Conservation (phyloP, 1,140 invertebrate species). For the Brachionus manjavacas region DNA sequence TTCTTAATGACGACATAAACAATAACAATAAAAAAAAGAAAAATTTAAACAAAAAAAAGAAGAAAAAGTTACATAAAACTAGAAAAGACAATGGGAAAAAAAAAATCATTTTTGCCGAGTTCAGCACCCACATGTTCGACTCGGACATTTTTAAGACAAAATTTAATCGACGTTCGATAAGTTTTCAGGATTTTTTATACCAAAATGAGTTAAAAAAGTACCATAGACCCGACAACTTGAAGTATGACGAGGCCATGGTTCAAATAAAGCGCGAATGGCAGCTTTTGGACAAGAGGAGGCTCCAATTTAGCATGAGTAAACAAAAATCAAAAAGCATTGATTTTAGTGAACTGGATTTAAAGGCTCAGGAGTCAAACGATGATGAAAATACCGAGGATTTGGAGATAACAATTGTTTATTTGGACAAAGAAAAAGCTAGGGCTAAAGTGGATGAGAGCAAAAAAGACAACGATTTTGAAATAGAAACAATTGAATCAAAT, state of each 20-base stretch:
- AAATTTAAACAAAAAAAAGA: slow-evolving; percentile 29
- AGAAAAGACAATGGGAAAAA: neutral
- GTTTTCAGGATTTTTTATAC: neutral
- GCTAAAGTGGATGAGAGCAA: neutral
- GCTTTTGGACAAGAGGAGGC: neutral
- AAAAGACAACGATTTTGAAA: neutral
- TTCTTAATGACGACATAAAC: neutral
- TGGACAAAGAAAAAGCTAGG: neutral
- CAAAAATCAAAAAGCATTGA: slow-evolving; percentile 15
- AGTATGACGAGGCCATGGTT: neutral
- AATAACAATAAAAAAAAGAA: slow-evolving; percentile 36
- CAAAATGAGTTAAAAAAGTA: neutral
- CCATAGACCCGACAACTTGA: neutral
- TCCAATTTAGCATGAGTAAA: neutral
- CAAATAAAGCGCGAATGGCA: neutral
- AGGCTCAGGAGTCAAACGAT: neutral
- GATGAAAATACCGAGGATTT: neutral
- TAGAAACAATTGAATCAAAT: neutral
- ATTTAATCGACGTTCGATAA: neutral
- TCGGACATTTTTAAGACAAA: neutral
- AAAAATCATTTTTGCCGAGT: neutral
- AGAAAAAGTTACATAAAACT: neutral
- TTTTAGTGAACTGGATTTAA: neutral
- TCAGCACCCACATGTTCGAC: neutral
- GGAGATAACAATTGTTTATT: slow-evolving; percentile 27